Percentiles rank a stretch among this genome's conserved stretches.
These are phyloP conservation scores for Ips typographus DNA, from an alignment of 1,140 invertebrate genomes.

Conservation along the genomic window DNA sequence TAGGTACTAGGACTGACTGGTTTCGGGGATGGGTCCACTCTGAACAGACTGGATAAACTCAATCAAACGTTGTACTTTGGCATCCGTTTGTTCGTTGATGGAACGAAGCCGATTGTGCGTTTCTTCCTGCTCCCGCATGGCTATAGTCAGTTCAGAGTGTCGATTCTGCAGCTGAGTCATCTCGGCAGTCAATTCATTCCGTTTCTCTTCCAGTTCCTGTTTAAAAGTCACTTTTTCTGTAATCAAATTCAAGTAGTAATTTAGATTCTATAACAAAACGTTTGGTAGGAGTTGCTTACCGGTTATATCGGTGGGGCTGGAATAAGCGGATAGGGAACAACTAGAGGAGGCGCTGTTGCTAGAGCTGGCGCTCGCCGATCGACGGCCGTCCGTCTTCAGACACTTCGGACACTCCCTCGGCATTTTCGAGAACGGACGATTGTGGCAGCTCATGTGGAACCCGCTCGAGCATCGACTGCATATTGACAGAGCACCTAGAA, in stretches of 20 bases:
- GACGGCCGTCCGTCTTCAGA: conserved; percentile 42
- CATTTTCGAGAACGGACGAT: conserved; percentile 46
- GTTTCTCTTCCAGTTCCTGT: conserved; percentile 48
- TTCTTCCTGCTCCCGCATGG: conserved; percentile 46
- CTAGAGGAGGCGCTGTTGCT: neutral
- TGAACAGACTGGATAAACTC: conserved; percentile 47
- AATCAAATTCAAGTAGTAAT: conserved; percentile 25
- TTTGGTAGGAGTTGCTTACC: conserved; percentile 38
- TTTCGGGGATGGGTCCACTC: conserved; percentile 24
- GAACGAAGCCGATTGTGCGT: conserved; percentile 43
- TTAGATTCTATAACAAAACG: neutral
- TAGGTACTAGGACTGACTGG: conserved; percentile 13
- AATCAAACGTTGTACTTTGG: conserved; percentile 48
- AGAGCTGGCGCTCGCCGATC: conserved; percentile 30
- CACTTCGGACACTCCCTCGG: conserved; percentile 49
- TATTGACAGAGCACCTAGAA: conserved; percentile 52
- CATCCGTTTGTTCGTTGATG: conserved; percentile 42
- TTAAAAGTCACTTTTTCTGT: conserved; percentile 50
- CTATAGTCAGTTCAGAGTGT: conserved; percentile 49
- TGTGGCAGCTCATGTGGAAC: conserved; percentile 59
- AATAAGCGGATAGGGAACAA: conserved; percentile 43
- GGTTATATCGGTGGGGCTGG: conserved; percentile 42
- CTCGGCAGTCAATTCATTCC: conserved; percentile 44
- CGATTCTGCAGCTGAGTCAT: conserved; percentile 48
- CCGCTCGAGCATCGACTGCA: conserved; percentile 56